Conservation (phyloP, 2,113 vertebrate species). For the Ciconia maguari region DNA sequence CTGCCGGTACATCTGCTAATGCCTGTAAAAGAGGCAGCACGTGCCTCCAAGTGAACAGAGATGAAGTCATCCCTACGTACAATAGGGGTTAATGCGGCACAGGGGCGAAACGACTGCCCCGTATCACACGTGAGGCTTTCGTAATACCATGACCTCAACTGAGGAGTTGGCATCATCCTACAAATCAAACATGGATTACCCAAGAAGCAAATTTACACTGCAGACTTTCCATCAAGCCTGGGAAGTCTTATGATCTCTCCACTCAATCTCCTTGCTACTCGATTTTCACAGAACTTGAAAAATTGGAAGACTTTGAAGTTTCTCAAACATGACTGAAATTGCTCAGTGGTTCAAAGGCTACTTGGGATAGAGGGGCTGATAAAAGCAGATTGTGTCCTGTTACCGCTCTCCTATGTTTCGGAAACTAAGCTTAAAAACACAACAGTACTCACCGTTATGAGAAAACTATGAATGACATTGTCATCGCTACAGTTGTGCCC, state of each 20-base stretch:
- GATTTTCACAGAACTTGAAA: not conserved
- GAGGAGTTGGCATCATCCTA: not conserved
- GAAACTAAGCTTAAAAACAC: not conserved
- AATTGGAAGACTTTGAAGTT: not conserved
- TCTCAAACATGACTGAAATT: rapidly evolving
- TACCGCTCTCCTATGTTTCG: not conserved
- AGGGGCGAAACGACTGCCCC: rapidly evolving
- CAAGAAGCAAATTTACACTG: not conserved
- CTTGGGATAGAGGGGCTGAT: not conserved
- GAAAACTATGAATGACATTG: not conserved
- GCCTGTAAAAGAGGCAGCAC: not conserved
- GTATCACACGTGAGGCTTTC: not conserved
- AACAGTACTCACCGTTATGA: rapidly evolving
- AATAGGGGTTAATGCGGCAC: rapidly evolving
- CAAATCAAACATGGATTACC: not conserved
- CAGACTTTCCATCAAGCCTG: not conserved
- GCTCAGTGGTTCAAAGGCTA: not conserved
- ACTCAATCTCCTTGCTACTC: not conserved
- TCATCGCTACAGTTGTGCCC: not conserved
- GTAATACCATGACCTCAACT: not conserved
- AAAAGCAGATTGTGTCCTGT: not conserved
- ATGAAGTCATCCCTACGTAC: not conserved
- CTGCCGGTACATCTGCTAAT: not conserved
- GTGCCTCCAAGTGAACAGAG: not conserved
- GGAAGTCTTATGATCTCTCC: not conserved